Base-by-base conservation (phyloP, 2,888 invertebrate genomes). In the Monochamus alternatus region DNA sequence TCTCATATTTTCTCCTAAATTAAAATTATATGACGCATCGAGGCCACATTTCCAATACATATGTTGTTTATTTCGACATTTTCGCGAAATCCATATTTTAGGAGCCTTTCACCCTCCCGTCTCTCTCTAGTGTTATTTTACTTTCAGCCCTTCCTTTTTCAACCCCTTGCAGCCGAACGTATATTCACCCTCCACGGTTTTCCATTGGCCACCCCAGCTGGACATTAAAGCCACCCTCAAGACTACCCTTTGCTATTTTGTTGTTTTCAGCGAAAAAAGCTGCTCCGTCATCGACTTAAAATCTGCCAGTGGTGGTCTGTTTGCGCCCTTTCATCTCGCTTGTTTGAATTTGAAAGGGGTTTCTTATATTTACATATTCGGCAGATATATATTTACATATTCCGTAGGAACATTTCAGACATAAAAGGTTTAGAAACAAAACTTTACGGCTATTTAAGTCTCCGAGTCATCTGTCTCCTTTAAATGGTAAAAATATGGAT, bases 141-240 rank as follows among this genome's bases (percentile, higher is more conserved):
- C 72, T 72, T 75, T 76, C 68, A 74, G 59, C 75, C 80, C 75
- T 75, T 78, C 79, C 76, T 75, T 76, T 75, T 79, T 77, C 80
- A 82, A 80, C 85, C 84, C 85, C 84, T 84, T 82, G 80, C 81
- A 81, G 75, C 75, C 66, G 74, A 80, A 82, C 80, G 81, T 78
- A 79, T 74, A 80, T 81, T 83, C 84, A 85, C 85, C 85, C 86
- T 86, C 84, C 80, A 80, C 80, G 78, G 73, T 77, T 78, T 76
- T 72, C 78, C 73, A 86, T 86, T 86, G 86, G 86, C 84, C 83
- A 82, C 80, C 82, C 82, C 78, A 80, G 81, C 83, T 80, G 85
- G 85, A 85, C 85, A 85, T 83, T 83, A 84, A 84, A 83, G 83
- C 85, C 84, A 86, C 87, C 86, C 86, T 84, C 82, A 75, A 79